Conservation (phyloP, 2,888 invertebrate genomes). For the Metalampra italica region DNA sequence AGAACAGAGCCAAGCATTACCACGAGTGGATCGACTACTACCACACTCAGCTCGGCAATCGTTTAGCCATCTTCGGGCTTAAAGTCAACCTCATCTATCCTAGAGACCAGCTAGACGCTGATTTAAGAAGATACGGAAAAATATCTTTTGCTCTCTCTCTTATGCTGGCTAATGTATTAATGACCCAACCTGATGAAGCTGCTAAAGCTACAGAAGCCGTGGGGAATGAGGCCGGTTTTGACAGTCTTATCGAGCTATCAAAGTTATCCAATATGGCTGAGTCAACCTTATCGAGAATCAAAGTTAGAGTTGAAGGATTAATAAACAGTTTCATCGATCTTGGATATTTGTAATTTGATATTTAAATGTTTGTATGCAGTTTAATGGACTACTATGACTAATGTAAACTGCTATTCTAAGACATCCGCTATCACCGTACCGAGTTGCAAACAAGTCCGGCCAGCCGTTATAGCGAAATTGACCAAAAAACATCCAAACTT, state of each 20-base stretch:
- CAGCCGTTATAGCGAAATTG: no score
- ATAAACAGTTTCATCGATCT: constrained; percentile 26
- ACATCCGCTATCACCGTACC: no score
- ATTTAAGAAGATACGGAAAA: constrained; percentile 29
- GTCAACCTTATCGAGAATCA: constrained; percentile 17
- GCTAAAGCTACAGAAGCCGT: constrained; percentile 15
- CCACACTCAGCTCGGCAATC: constrained; percentile 17
- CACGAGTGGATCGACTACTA: constrained; percentile 25
- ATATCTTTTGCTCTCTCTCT: constrained; percentile 18
- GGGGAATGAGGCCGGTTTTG: not conserved
- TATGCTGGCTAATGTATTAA: constrained; percentile 17
- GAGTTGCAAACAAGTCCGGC: no score
- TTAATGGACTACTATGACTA: no score
- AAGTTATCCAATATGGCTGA: constrained; percentile 8
- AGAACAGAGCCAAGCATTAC: constrained; percentile 7
- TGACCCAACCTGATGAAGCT: constrained; percentile 26
- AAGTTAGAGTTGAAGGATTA: constrained; percentile 23
- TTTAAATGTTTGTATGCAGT: no score
- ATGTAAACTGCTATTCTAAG: no score
- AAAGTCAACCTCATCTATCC: constrained; percentile 28
- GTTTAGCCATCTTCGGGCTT: constrained; percentile 24
- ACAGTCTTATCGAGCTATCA: constrained; percentile 1
- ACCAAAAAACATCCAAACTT: no score
- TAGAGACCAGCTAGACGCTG: constrained; percentile 30
- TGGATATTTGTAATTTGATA: constrained; percentile 16